Evolutionary conservation across 2,113 vertebrate species (phyloP), one percentile per base, ranked within the genome.

Genomic region (Pelobates fuscus): DNA sequence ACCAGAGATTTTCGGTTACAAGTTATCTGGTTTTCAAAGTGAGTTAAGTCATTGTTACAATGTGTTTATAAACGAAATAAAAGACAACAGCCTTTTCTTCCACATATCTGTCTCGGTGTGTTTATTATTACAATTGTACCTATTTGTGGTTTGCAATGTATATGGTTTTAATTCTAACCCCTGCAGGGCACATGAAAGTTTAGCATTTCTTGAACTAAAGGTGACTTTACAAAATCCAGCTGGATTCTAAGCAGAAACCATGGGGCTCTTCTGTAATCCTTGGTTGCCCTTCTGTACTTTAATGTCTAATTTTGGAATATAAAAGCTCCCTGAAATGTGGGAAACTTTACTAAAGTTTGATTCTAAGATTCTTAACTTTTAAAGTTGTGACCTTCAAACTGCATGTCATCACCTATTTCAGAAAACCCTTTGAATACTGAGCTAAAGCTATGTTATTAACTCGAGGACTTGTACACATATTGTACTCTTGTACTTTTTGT

Each of bases 391-490:
- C 79, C 80, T 81, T 59, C 72, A 62, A 41, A 26, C 60, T 64
- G 21, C 54, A 68, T 68, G 71, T 79, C 75, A 70, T 52, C 63
- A 78, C 80, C 80, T 61, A 71, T 81, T 37, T 21, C 25, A 73
- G 18, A 15, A 73, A 65, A 64, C 46, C 18, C 24, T 55, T 46
- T 25, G 60, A 73, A 65, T 55, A 7, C 46, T 26, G 21, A 14
- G 8, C 30, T 49, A 55, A 55, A 55, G n/a, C 5, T 55, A 21
- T 23, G n/a, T 55, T 55, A 55, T n/a, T 21, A 55, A 55, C 6
- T 2, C 20, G 6, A 55, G 7, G 21, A 23, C 52, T 55, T 20
- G 52, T 21, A 23, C 21, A 20, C 5, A n/a, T n/a, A n/a, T n/a
- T n/a, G n/a, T 3, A 17, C 4, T 55, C 5, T 2, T 55, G 52